Evolutionary conservation across 2,888 invertebrate genomes (phyloP).

Genomic region (Acronicta leporina): DNA sequence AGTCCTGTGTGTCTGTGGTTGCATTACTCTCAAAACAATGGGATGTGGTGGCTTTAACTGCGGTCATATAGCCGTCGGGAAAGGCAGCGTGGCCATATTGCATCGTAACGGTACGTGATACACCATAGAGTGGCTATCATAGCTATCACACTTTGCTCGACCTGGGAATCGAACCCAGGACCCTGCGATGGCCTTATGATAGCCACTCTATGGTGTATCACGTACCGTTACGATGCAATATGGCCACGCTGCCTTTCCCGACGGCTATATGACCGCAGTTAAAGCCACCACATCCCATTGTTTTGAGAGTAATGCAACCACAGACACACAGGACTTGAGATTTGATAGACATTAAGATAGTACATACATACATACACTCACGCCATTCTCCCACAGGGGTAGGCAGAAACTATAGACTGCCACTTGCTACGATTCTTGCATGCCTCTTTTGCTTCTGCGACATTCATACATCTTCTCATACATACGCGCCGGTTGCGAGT

Average conservation of each 20-base stretch:
- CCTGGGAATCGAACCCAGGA: too few relatives aligned
- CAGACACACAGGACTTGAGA: slow-evolving; percentile 10
- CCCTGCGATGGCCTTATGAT: slow-evolving; percentile 44
- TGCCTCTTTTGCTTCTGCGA: too few relatives aligned
- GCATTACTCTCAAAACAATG: slow-evolving; percentile 36
- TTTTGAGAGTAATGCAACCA: slow-evolving; percentile 15
- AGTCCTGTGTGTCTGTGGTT: slow-evolving; percentile 11
- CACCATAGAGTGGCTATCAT: slow-evolving; percentile 39
- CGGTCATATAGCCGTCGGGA: slow-evolving; percentile 27
- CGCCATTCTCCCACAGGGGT: too few relatives aligned
- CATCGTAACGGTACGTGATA: slow-evolving; percentile 27
- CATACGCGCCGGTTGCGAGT: too few relatives aligned
- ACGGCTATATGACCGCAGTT: slow-evolving; percentile 21
- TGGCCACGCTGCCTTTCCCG: slow-evolving; percentile 31
- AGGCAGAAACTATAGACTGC: too few relatives aligned
- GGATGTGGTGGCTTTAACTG: slow-evolving; percentile 28
- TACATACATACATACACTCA: too few relatives aligned
- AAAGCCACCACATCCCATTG: slow-evolving; percentile 44
- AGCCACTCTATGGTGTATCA: slow-evolving; percentile 37
- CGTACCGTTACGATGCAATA: slow-evolving; percentile 29
- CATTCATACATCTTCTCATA: too few relatives aligned
- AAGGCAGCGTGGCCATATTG: slow-evolving; percentile 32
- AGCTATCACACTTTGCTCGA: too few relatives aligned
- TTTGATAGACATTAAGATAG: too few relatives aligned
- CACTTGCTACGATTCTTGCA: too few relatives aligned